phyloP scores from a whole-genome alignment of 2,113 vertebrate species.

The Rhinoderma darwinii region DNA sequence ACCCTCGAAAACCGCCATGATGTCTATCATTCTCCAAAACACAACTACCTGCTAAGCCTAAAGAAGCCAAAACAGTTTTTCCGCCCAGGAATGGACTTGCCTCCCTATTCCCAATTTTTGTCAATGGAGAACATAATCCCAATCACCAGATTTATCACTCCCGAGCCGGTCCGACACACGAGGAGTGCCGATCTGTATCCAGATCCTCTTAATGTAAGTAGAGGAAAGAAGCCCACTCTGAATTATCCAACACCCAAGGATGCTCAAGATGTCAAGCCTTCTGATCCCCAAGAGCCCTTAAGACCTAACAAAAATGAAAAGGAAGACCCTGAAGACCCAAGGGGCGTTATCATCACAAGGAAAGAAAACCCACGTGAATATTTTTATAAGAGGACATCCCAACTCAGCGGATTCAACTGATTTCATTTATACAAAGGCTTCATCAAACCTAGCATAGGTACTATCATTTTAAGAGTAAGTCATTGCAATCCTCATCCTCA shows the following conservation, averaged over 20 bases:
- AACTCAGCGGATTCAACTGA: not conserved
- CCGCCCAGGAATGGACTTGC: conserved; percentile 78
- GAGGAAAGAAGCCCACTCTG: conserved; percentile 9
- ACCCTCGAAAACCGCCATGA: conserved; percentile 85
- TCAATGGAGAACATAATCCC: conserved; percentile 85
- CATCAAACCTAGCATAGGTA: not conserved
- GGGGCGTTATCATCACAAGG: conserved; percentile 71
- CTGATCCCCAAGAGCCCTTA: conserved; percentile 73
- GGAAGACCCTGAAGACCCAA: conserved; percentile 76
- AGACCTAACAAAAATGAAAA: conserved; percentile 71
- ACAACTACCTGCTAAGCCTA: conserved; percentile 80
- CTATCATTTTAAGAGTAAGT: not conserved
- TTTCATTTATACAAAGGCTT: not conserved
- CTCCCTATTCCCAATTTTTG: conserved; percentile 85
- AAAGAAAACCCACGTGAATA: conserved; percentile 52
- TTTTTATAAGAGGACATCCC: not conserved
- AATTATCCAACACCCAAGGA: conserved; percentile 27
- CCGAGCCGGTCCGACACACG: conserved; percentile 72
- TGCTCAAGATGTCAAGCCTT: conserved; percentile 58
- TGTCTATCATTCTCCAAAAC: conserved; percentile 74
- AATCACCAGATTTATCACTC: conserved; percentile 79
- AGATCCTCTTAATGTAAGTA: conserved; percentile 75
- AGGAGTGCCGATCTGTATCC: conserved; percentile 76
- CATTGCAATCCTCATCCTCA: not conserved
- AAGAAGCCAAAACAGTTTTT: conserved; percentile 81